Conservation (phyloP, 2,113 vertebrate species). For the Pardalotus punctatus region DNA sequence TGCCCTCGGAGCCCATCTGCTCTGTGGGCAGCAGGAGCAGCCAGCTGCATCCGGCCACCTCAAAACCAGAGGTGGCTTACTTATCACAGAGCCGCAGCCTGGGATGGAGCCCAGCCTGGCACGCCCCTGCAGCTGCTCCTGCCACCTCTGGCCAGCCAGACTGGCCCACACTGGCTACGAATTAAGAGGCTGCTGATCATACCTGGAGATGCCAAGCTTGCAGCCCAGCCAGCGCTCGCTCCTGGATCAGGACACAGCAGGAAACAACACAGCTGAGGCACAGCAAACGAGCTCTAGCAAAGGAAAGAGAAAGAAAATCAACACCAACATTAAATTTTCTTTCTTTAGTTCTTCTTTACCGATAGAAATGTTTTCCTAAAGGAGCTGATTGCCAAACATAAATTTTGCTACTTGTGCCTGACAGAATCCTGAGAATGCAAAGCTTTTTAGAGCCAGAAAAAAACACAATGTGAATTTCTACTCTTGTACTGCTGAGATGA, state of each 20-base stretch:
- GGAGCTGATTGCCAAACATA: background rate
- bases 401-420: background rate
- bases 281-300: background rate
- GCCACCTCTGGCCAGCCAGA: background rate
- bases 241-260: background rate
- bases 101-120: background rate
- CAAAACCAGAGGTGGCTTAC: background rate
- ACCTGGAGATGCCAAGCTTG: background rate
- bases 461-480: background rate
- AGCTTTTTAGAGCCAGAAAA: background rate
- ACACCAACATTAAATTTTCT: background rate
- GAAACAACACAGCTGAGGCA: background rate
- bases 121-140: background rate
- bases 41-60: background rate
- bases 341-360: background rate
- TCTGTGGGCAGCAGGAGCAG: background rate
- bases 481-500: background rate
- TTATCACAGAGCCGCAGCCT: background rate
- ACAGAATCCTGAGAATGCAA: background rate
- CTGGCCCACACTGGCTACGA: background rate
- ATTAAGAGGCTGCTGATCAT: background rate
- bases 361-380: background rate
- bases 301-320: background rate
- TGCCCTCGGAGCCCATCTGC: background rate
- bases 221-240: background rate